phyloP scores from a whole-genome alignment of 2,888 invertebrate genomes.

The Tachystola acroxantha region DNA sequence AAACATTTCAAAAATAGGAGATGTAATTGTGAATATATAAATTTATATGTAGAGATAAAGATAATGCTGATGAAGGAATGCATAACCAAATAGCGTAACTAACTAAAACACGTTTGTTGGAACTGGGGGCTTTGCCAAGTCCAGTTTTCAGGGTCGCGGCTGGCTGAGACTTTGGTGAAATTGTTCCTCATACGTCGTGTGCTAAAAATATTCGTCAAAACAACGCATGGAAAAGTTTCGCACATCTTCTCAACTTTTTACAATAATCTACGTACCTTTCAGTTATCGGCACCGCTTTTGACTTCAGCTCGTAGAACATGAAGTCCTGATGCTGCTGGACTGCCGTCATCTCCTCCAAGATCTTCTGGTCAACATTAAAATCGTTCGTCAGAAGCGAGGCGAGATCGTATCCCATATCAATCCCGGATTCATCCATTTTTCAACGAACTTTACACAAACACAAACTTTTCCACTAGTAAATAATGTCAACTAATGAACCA shows the following conservation, averaged over 20 bases:
- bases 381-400: constrained; percentile 77
- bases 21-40: too few relatives aligned
- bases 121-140: constrained; percentile 69
- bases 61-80: too few relatives aligned
- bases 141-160: constrained; percentile 65
- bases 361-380: constrained; percentile 70
- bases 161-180: constrained; percentile 58
- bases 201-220: constrained; percentile 67
- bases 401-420: constrained; percentile 81
- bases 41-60: too few relatives aligned
- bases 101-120: constrained; percentile 39
- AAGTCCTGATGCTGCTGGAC: constrained; percentile 77
- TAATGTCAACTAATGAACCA: constrained; percentile 40
- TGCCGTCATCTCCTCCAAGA: constrained; percentile 75
- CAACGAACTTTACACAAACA: constrained; percentile 52
- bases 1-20: too few relatives aligned
- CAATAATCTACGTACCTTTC: constrained; percentile 68
- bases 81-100: neutral
- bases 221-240: constrained; percentile 18
- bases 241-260: constrained; percentile 21
- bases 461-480: constrained; percentile 48
- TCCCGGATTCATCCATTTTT: constrained; percentile 81
- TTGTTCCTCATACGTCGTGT: constrained; percentile 58
- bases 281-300: constrained; percentile 76
- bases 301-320: constrained; percentile 81